Conservation (phyloP, 1,140 invertebrate species). For the Helicorthomorpha holstii region DNA sequence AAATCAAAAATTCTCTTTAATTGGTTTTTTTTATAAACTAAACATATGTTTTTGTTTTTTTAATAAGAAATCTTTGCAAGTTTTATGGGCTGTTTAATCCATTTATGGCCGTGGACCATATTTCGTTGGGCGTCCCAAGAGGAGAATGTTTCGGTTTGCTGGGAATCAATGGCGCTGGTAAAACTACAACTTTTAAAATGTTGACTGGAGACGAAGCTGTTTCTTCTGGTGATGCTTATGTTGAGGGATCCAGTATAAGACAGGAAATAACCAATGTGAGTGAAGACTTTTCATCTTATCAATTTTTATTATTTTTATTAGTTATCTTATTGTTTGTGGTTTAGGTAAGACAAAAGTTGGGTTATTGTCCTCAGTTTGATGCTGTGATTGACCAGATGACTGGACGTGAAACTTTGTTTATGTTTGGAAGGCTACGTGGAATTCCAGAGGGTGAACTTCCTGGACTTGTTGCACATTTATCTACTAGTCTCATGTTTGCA, state of each 20-base stretch:
- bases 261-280: constrained; percentile 24
- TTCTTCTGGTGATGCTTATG: constrained; percentile 40
- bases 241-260: constrained; percentile 26
- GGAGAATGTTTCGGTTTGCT: constrained; percentile 77
- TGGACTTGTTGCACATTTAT: neutral
- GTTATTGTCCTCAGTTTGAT: constrained; percentile 55
- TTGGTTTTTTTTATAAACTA: too few relatives aligned
- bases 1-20: constrained; percentile 33
- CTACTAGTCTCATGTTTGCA: constrained; percentile 1
- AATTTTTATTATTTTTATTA: neutral
- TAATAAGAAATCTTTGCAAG: constrained; percentile 34
- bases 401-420: constrained; percentile 3
- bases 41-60: constrained; percentile 15
- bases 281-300: neutral
- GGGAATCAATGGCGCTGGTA: constrained; percentile 71
- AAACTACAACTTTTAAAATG: constrained; percentile 79
- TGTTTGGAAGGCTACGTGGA: constrained; percentile 4
- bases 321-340: neutral
- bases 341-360: constrained; percentile 34
- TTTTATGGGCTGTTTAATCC: constrained; percentile 21
- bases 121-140: constrained; percentile 42
- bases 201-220: constrained; percentile 57
- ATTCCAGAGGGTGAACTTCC: constrained; percentile 1
- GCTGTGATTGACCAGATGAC: constrained; percentile 7
- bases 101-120: constrained; percentile 48